phyloP scores from a whole-genome alignment of 2,113 vertebrate species.

The Siniperca chuatsi region DNA sequence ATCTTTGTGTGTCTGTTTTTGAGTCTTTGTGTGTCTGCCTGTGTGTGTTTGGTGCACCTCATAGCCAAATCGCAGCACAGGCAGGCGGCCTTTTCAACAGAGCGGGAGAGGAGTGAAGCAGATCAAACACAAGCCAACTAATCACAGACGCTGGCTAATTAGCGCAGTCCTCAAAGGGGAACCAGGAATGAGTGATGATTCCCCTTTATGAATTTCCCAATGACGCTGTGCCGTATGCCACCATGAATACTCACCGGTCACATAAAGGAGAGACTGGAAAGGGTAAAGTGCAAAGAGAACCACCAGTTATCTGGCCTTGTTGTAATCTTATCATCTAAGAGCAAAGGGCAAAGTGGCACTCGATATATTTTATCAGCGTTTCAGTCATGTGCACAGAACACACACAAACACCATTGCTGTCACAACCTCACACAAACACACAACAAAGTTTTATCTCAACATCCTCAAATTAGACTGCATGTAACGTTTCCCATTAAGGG shows the following conservation, averaged over 20 bases:
- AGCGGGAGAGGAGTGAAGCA: constrained; percentile 66
- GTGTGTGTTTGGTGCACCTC: constrained; percentile 49
- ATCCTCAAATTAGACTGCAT: constrained; percentile 77
- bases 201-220: constrained; percentile 74
- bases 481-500: constrained; percentile 76
- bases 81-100: constrained; percentile 70
- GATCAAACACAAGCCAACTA: constrained; percentile 81
- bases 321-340: constrained; percentile 72
- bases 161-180: constrained; percentile 81
- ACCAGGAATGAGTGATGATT: constrained; percentile 78
- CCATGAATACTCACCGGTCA: constrained; percentile 38
- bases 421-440: constrained; percentile 14
- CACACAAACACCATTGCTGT: constrained; percentile 10
- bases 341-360: constrained; percentile 58
- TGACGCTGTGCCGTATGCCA: constrained; percentile 56
- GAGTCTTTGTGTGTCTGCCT: constrained; percentile 31
- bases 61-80: constrained; percentile 63
- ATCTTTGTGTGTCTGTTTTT: constrained; percentile 36
- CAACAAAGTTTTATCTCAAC: constrained; percentile 63
- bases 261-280: constrained; percentile 24
- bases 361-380: constrained; percentile 70
- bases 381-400: constrained; percentile 48
- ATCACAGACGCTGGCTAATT: constrained; percentile 83
- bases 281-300: constrained; percentile 69
- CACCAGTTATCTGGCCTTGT: constrained; percentile 57